phyloP scores from a whole-genome alignment of 2,113 vertebrate genomes.

The Cebidichthys violaceus region DNA sequence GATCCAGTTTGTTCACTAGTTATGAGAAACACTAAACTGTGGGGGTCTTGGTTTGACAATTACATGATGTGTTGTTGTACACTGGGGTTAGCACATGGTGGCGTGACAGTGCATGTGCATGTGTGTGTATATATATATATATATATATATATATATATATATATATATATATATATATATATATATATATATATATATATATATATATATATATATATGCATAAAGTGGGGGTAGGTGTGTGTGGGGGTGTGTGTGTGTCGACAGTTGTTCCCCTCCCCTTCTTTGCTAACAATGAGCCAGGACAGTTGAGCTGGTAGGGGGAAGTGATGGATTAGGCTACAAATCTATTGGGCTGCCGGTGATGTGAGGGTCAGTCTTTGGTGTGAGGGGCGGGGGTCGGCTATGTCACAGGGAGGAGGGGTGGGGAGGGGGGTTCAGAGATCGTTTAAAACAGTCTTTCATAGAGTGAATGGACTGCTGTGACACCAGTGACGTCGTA shows the following conservation, averaged over 20 bases:
- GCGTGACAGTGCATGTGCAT: not conserved
- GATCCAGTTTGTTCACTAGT: constrained; percentile 38
- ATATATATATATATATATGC: not conserved
- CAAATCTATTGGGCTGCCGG: constrained; percentile 77
- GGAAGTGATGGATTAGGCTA: constrained; percentile 78
- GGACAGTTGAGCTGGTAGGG: constrained; percentile 73
- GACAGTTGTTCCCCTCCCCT: constrained; percentile 57
- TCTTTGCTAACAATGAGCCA: constrained; percentile 70
- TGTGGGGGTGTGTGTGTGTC: constrained; percentile 27
- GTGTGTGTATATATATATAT: not conserved
- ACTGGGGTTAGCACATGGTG: not conserved
- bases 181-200: not conserved
- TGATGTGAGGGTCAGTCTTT: constrained; percentile 67
- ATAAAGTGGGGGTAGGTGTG: constrained; percentile 12
- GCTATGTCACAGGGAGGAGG: constrained; percentile 38
- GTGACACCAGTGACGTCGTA: constrained; percentile 42
- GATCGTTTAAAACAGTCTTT: constrained; percentile 63
- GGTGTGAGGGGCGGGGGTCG: constrained; percentile 37
- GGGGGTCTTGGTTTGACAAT: constrained; percentile 31
- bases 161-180: not conserved
- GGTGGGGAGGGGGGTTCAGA: constrained; percentile 53
- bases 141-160: not conserved
- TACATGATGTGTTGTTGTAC: constrained; percentile 28
- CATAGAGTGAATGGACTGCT: constrained; percentile 51
- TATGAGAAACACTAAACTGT: constrained; percentile 50